Percentiles rank a stretch among this genome's conserved stretches.
Conservation (phyloP, 2,888 invertebrate species). For the Orthosia incerta region DNA sequence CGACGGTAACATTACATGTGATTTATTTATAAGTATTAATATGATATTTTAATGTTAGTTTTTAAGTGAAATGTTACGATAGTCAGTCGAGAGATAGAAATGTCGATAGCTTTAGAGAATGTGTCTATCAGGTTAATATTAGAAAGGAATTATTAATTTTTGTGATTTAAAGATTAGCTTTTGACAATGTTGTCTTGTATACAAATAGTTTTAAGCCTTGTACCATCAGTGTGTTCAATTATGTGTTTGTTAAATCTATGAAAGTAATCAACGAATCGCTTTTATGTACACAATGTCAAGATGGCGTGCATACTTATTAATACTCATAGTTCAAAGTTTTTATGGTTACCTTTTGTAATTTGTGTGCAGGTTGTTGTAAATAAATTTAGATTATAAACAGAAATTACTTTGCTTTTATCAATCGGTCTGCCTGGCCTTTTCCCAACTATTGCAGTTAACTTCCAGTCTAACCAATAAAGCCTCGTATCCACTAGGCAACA, state of each 20-base stretch:
- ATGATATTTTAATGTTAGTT: constrained; percentile 51
- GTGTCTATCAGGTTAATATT: constrained; percentile 29
- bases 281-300: constrained; percentile 33
- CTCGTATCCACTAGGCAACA: too few relatives aligned
- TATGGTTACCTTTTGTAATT: constrained; percentile 53
- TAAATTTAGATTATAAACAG: constrained; percentile 60
- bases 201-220: constrained; percentile 59
- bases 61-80: constrained; percentile 45
- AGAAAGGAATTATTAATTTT: constrained; percentile 28
- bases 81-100: constrained; percentile 14
- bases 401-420: background rate
- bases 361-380: constrained; percentile 63
- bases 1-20: constrained; percentile 50
- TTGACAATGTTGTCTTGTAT: constrained; percentile 53
- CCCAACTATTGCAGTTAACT: too few relatives aligned
- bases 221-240: constrained; percentile 67
- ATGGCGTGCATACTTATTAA: constrained; percentile 44
- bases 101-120: constrained; percentile 21
- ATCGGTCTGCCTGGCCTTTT: too few relatives aligned
- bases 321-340: constrained; percentile 58
- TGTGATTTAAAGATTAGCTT: constrained; percentile 47
- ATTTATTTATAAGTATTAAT: constrained; percentile 64
- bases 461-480: too few relatives aligned
- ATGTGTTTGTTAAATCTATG: constrained; percentile 51
- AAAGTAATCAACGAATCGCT: constrained; percentile 61